Evolutionary conservation across 2,888 invertebrate genomes (phyloP), one percentile per base, ranked within the genome.

Genomic region (Thecocarcelia acutangulata): DNA sequence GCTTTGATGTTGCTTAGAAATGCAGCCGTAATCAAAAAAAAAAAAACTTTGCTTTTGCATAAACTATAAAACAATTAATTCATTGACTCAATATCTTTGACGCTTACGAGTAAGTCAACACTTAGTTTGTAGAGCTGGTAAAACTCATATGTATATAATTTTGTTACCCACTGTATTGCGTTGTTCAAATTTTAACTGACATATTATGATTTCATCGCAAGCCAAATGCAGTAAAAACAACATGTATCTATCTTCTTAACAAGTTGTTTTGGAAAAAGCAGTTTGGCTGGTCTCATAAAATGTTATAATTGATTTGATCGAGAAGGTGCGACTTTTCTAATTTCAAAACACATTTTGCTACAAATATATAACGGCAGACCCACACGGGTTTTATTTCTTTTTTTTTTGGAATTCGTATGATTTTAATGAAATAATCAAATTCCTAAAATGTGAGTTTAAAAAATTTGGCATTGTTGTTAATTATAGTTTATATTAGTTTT

Each of bases 281-380:
- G 72, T 44, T n/a, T 28, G 42, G n/a, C 44, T 6, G 40, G 42
- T 1, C 33, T 42, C 40, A 42, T 52, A 64, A 48, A 64, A 69
- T 15, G 17, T 64, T 72, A 24, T 19, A 66, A 66, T 75, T 66
- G 42, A 61, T 59, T 54, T 52, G 24, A 61, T 52, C 19, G 19
- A 24, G n/a, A 72, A 72, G 61, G 61, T 72, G 72, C 44, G 61
- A 72, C n/a, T 61, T 72, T 42, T 50, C 8, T 37, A 15, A 17
- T 12, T 37, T 54, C 24, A 37, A 54, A 50, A 24, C 17, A 1
- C 33, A 37, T 48, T 48, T 48, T n/a, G 12, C 11, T 2, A 17
- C 11, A 50, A 48, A 28, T 17, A n/a, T 19, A 8, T 37, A 11
- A 54, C 17, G 37, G 21, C 19, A 37, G 54, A 9, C 37, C 56